Conservation (phyloP, 2,113 vertebrate genomes). For the Ginglymostoma cirratum region DNA sequence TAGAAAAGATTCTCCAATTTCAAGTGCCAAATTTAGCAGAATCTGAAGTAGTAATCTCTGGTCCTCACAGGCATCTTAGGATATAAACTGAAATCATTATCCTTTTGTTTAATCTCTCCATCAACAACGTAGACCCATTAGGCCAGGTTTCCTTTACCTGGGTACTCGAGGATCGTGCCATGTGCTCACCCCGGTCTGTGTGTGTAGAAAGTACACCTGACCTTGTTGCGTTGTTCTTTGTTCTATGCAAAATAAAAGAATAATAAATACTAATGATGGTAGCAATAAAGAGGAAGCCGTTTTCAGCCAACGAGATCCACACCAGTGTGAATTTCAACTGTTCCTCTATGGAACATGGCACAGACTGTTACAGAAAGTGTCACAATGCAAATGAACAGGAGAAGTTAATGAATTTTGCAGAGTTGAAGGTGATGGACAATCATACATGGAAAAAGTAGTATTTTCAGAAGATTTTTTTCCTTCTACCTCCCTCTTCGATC, state of each 20-base stretch:
- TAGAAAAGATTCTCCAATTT: neutral
- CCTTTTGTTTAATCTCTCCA: neutral
- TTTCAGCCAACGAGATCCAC: neutral
- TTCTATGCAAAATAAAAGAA: conserved; percentile 58
- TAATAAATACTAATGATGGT: neutral
- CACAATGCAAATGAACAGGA: neutral
- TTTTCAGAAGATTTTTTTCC: neutral
- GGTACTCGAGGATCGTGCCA: conserved; percentile 93
- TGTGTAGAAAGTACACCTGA: conserved; percentile 92
- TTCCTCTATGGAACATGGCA: neutral
- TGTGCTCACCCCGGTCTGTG: conserved; percentile 92
- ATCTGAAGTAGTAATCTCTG: neutral
- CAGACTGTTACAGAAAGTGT: neutral
- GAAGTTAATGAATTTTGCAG: neutral
- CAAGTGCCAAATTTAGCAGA: neutral
- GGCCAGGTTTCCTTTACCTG: conserved; percentile 59
- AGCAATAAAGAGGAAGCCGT: neutral
- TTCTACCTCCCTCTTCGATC: neutral
- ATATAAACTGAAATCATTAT: conserved; percentile 4
- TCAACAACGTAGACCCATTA: neutral
- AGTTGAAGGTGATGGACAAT: neutral
- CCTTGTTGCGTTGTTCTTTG: conserved; percentile 95
- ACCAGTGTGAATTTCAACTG: neutral
- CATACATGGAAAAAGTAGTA: neutral
- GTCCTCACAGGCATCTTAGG: neutral